Base-by-base conservation (phyloP, 2,797 vertebrate genomes). In the Malacoctenus gilli region DNA sequence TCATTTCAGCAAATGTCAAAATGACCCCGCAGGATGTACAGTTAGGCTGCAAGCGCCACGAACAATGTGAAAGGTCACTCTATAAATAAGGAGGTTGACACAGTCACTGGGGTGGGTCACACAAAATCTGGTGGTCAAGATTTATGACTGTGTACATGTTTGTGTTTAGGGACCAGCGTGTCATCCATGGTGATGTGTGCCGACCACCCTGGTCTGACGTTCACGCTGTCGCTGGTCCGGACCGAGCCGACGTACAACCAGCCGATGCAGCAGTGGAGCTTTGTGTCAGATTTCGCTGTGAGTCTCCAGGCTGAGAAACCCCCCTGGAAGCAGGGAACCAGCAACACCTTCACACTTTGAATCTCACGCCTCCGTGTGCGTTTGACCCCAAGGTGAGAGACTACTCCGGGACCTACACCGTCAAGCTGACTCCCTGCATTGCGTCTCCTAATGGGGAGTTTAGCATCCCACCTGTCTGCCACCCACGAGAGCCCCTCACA, bases 261-360 rank as follows among this genome's bases (percentile, higher is more conserved):
- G 70, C 93, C 93, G 42, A 91, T 92, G 89, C 94, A 94, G 82
- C 93, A 92, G 65, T 94, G 93, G 93, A 94, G 88, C 58, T 95
- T 94, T 43, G 69, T 93, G 54, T 94, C 94, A 0, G 91, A 94
- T 83, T 94, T 94, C 69, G 91, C 93, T 40, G 93, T 94, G 82
- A 90, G 92, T 91, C 25, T 7, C n/a, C n/a, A n/a, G n/a, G n/a
- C n/a, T n/a, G n/a, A n/a, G n/a, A n/a, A n/a, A n/a, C n/a, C n/a
- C n/a, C n/a, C n/a, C n/a, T n/a, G n/a, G n/a, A n/a, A n/a, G n/a
- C n/a, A n/a, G n/a, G n/a, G n/a, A n/a, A n/a, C n/a, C n/a, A n/a
- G n/a, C n/a, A n/a, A n/a, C 2, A 38, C 32, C 21, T 1, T 0
- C 3, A 23, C 19, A 36, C 4, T 19, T 4, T 14, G 14, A 6